These are phyloP conservation scores for Arremon aurantiirostris DNA, from an alignment of 2,797 vertebrate species.

Conservation along the genomic window DNA sequence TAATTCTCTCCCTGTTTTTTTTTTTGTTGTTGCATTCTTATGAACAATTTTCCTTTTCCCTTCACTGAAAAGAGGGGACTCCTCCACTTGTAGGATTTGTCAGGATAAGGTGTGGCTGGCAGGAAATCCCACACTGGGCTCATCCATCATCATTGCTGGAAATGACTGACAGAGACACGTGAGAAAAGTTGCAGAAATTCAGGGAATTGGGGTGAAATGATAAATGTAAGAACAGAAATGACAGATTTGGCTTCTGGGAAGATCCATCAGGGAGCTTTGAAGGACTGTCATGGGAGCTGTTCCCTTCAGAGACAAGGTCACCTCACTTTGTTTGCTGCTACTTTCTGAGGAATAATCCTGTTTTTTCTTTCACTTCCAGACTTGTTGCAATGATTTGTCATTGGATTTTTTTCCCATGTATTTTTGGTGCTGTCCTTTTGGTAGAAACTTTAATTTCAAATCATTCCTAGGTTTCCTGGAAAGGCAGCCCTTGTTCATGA, in stretches of 20 bases:
- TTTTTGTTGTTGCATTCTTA: neutral
- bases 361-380: neutral
- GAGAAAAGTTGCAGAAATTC: neutral
- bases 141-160: neutral
- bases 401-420: neutral
- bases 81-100: neutral
- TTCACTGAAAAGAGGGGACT: neutral
- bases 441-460: neutral
- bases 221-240: neutral
- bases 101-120: neutral
- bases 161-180: neutral
- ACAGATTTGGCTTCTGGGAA: neutral
- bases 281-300: neutral
- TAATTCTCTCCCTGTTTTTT: neutral
- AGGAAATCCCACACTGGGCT: neutral
- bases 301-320: neutral
- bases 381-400: neutral
- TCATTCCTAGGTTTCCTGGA: neutral
- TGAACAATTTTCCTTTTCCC: neutral
- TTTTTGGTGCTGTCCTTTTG: neutral
- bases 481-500: neutral
- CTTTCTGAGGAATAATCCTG: neutral
- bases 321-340: neutral
- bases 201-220: neutral
- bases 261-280: neutral